phyloP scores from a whole-genome alignment of 2,888 invertebrate genomes.

The Plagodis pulveraria region DNA sequence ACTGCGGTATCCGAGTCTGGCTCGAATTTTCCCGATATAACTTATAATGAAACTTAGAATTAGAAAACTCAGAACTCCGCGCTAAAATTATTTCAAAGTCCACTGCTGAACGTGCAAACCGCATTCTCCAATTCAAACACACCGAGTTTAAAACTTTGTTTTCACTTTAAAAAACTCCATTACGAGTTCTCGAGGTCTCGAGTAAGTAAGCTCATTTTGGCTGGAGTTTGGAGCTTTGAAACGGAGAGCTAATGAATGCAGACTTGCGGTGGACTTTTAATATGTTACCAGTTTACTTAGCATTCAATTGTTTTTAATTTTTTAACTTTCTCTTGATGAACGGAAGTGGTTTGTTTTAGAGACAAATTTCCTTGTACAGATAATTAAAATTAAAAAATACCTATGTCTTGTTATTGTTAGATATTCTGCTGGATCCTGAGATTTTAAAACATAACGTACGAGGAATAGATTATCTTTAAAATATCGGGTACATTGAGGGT shows the following conservation, averaged over 20 bases:
- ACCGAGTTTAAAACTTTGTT: conserved; percentile 22
- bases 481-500: no score
- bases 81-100: neutral
- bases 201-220: conserved; percentile 30
- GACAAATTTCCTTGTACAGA: no score
- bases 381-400: no score
- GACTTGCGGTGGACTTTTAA: conserved; percentile 11
- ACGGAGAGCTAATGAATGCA: conserved; percentile 19
- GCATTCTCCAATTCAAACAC: conserved; percentile 22
- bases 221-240: conserved; percentile 12
- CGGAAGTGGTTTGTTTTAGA: no score
- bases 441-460: no score
- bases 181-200: conserved; percentile 35
- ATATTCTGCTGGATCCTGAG: no score
- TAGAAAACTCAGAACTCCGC: neutral
- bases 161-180: conserved; percentile 38
- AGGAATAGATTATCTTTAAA: no score
- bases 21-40: no score
- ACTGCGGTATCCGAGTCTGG: no score
- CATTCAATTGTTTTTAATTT: conserved; percentile 8
- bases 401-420: no score
- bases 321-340: neutral
- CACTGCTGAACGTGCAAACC: conserved; percentile 20
- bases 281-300: conserved; percentile 18
- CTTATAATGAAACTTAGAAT: no score